phyloP scores from a whole-genome alignment of 2,797 vertebrate genomes.

The Arvicola amphibius region DNA sequence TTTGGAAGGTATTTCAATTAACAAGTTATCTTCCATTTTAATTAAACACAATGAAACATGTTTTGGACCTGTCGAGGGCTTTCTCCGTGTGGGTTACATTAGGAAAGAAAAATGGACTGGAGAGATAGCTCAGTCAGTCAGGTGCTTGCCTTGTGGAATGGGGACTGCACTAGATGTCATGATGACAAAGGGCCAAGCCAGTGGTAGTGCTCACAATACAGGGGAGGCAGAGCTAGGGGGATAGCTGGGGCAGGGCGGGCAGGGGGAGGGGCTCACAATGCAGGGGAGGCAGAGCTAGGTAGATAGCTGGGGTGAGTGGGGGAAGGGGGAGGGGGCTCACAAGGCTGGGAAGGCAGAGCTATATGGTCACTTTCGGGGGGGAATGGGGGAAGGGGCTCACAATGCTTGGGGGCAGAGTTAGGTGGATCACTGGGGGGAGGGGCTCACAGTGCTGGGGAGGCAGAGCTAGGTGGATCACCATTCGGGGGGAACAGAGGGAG shows the following conservation, averaged over 20 bases:
- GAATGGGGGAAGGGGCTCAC: too few species aligned
- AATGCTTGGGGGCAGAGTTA: too few species aligned
- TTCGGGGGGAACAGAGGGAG: too few species aligned
- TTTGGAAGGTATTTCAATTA: neutral
- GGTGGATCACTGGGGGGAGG: neutral
- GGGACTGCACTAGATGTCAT: neutral
- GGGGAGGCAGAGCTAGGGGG: neutral
- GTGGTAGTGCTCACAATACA: too few species aligned
- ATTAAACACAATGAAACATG: slow-evolving; percentile 1
- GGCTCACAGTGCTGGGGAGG: too few species aligned
- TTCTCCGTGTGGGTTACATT: slow-evolving; percentile 16
- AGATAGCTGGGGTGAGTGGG: too few species aligned
- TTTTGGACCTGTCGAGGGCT: neutral
- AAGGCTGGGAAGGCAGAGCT: too few species aligned
- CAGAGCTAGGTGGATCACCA: neutral
- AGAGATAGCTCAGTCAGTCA: neutral
- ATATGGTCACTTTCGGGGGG: too few species aligned
- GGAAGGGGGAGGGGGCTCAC: too few species aligned
- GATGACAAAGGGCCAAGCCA: neutral
- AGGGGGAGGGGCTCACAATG: too few species aligned
- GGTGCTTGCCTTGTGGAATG: neutral
- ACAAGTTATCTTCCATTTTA: slow-evolving; percentile 33
- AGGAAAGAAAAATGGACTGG: neutral
- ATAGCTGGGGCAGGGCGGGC: neutral
- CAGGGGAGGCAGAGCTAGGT: too few species aligned